Evolutionary conservation across 2,888 invertebrate species (phyloP), one percentile per base, ranked within the genome.

Genomic region (Oscheius sp.): DNA sequence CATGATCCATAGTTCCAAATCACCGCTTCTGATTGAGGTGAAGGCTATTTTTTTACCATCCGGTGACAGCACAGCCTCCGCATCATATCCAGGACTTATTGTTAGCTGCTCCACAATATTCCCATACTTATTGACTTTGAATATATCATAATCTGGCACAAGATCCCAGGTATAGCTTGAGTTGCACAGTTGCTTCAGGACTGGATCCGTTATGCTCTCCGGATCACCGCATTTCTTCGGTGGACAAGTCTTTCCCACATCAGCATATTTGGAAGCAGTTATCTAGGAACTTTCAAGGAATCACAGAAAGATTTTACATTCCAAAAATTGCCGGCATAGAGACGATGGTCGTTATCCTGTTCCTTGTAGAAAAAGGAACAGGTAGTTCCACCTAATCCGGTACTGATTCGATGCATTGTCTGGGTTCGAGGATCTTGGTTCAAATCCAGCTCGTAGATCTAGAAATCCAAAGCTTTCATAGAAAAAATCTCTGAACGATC

Each of bases 131-230:
- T 83, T 80, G n/a, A 80, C 77, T 67, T 75, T 72, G 68, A 78
- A 84, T 51, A 84, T 84, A 44, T 84, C 84, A 45, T 77, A 82
- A 17, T 82, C 78, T 0, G 74, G 74, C 49, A 74, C 78, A 24
- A 84, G 74, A 51, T 84, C 83, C 84, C 84, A 84, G 2, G 80
- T 81, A 73, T 84, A 84, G 38, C 73, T 68, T 14, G 76, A 75
- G 30, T 81, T 78, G 51, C 80, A 81, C 9, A 81, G 70, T 22
- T 78, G 59, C 33, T 72, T 66, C 54, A 80, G 57, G 22, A 71
- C 68, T 1, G 73, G 74, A 17, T 70, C 73, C 17, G 70, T 61
- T 44, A 74, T 77, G 51, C 56, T 66, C 9, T 6, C 32, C 30
- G 69, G 66, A 45, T 74, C 50, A 2, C 38, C 63, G 41, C 82